These are phyloP conservation scores for Meleagris gallopavo DNA, from an alignment of 2,113 vertebrate species.

Conservation along the genomic window DNA sequence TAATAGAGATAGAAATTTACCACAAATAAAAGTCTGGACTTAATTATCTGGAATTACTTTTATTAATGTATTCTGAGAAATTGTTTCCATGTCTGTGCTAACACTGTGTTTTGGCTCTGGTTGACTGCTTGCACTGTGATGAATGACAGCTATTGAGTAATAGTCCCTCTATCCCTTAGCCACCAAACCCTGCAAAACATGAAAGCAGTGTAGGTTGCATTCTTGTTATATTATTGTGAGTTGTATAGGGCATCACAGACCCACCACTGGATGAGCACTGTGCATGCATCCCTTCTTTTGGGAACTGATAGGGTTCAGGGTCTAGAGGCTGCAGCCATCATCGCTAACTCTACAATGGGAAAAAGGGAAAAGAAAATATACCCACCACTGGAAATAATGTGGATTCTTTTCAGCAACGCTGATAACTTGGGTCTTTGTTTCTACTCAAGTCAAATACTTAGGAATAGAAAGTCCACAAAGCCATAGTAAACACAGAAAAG, in stretches of 20 bases:
- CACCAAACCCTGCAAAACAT: neutral
- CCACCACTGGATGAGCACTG: fast-evolving
- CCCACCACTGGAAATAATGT: too few relatives aligned
- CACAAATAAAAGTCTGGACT: neutral
- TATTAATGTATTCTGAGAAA: neutral
- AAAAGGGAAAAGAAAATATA: neutral
- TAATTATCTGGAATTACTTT: neutral
- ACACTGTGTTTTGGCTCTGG: neutral
- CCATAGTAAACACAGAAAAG: neutral
- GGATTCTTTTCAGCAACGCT: neutral
- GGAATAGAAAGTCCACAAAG: neutral
- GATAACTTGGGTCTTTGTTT: neutral
- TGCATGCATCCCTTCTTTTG: neutral
- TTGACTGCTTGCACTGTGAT: neutral
- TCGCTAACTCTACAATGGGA: neutral
- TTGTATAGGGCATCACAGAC: neutral
- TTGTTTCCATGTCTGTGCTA: neutral
- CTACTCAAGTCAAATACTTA: neutral
- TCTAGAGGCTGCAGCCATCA: neutral
- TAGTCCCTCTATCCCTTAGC: neutral
- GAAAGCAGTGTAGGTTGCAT: neutral
- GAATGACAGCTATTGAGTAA: neutral
- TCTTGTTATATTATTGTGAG: neutral
- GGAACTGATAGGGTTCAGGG: neutral
- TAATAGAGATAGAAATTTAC: neutral